Conservation (phyloP, 2,888 invertebrate species). For the Agrotis puta region DNA sequence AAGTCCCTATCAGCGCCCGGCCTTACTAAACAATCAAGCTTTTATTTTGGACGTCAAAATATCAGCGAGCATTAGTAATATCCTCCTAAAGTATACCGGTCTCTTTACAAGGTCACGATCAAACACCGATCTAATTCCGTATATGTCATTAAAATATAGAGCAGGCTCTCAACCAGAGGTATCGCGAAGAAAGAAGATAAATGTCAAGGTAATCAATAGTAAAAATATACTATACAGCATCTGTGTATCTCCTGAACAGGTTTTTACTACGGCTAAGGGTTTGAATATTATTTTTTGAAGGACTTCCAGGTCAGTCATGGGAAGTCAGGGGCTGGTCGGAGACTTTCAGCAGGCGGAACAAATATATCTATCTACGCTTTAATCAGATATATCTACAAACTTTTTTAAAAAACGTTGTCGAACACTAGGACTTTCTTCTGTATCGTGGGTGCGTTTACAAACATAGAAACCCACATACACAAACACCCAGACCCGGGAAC, state of each 20-base stretch:
- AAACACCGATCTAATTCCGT: slow-evolving; percentile 49
- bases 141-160: slow-evolving; percentile 37
- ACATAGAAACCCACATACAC: neutral
- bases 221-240: neutral
- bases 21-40: neutral
- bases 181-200: slow-evolving; percentile 34
- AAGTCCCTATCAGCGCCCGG: too few species aligned
- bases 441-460: neutral
- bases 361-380: too few species aligned
- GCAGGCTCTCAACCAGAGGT: slow-evolving; percentile 29
- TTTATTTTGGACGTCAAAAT: slow-evolving; percentile 43
- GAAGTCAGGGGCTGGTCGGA: too few species aligned
- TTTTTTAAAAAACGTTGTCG: neutral
- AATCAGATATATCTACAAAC: too few species aligned
- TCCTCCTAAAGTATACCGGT: slow-evolving; percentile 57
- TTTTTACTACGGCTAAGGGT: neutral
- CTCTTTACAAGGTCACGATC: slow-evolving; percentile 60
- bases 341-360: too few species aligned
- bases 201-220: slow-evolving; percentile 59
- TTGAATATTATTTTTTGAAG: too few species aligned
- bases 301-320: too few species aligned
- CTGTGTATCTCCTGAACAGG: neutral
- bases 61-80: slow-evolving; percentile 47
- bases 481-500: neutral
- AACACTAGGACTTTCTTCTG: neutral